These are phyloP conservation scores for Cheirogaleus medius DNA, from an alignment of 2,113 vertebrate species.

Conservation along the genomic window DNA sequence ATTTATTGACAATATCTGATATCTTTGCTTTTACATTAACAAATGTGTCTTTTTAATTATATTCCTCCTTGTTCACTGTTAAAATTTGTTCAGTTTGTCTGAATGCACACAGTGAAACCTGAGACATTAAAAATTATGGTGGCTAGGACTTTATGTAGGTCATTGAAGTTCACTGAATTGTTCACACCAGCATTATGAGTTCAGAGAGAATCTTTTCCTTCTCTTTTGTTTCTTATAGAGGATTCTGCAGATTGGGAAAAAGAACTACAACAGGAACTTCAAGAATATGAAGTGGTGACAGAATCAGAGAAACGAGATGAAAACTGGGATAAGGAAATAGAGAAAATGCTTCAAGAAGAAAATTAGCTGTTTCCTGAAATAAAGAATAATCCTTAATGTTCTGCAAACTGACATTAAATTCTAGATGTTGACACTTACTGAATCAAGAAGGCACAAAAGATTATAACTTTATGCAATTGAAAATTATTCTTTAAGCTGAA, in stretches of 20 bases:
- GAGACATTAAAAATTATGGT: background rate
- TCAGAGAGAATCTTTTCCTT: background rate
- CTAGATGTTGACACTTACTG: background rate
- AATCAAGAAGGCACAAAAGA: constrained; percentile 69
- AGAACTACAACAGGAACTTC: constrained; percentile 95
- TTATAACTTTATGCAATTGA: constrained; percentile 41
- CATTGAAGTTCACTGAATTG: background rate
- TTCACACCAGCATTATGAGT: background rate
- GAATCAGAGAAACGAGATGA: constrained; percentile 93
- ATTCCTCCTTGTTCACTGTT: background rate
- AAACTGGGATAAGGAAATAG: constrained; percentile 97
- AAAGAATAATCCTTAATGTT: constrained; percentile 47
- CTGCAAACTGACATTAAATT: constrained; percentile 73
- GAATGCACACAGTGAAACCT: background rate
- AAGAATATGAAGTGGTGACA: constrained; percentile 95
- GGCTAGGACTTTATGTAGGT: background rate
- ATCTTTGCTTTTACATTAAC: background rate
- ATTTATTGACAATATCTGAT: background rate
- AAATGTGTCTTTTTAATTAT: background rate
- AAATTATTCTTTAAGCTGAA: constrained; percentile 57
- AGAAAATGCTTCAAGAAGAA: constrained; percentile 94
- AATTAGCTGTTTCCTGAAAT: constrained; percentile 81
- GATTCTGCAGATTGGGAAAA: constrained; percentile 95
- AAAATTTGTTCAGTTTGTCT: background rate
- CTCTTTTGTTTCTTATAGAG: constrained; percentile 82